These are phyloP conservation scores for Diglossa cyanea DNA, from an alignment of 2,797 vertebrate genomes.

Conservation along the genomic window DNA sequence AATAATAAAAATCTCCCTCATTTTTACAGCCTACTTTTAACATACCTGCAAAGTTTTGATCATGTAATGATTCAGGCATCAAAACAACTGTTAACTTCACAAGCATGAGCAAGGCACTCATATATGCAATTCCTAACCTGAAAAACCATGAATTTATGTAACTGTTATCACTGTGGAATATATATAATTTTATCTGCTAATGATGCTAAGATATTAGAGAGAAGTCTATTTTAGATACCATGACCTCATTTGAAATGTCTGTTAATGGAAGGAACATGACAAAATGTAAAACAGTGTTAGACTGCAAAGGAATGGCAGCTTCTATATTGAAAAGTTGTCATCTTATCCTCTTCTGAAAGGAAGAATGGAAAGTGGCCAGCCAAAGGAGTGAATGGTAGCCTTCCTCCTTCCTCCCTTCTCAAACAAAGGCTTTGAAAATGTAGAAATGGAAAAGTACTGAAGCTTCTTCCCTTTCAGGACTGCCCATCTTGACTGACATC, in stretches of 20 bases:
- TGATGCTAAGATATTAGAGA: background rate
- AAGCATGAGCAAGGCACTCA: background rate
- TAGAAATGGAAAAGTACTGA: background rate
- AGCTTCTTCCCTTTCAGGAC: background rate
- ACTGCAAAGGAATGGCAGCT: background rate
- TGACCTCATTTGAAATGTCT: constrained; percentile 27
- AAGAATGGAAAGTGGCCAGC: background rate
- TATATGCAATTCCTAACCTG: background rate
- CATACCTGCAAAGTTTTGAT: background rate
- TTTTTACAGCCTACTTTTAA: background rate
- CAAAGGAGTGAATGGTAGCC: background rate
- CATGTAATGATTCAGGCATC: background rate
- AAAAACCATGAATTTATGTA: background rate
- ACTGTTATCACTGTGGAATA: background rate
- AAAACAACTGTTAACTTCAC: background rate
- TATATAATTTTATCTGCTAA: constrained; percentile 20
- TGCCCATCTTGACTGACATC: background rate
- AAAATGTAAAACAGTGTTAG: background rate
- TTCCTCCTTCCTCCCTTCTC: background rate
- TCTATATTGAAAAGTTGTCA: background rate
- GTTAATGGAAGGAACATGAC: background rate
- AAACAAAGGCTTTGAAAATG: background rate
- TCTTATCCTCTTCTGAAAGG: background rate
- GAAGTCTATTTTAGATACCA: constrained; percentile 8
- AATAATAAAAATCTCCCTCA: background rate